Base-by-base conservation (phyloP, 1,140 invertebrate genomes). In the Subanguina moxae region DNA sequence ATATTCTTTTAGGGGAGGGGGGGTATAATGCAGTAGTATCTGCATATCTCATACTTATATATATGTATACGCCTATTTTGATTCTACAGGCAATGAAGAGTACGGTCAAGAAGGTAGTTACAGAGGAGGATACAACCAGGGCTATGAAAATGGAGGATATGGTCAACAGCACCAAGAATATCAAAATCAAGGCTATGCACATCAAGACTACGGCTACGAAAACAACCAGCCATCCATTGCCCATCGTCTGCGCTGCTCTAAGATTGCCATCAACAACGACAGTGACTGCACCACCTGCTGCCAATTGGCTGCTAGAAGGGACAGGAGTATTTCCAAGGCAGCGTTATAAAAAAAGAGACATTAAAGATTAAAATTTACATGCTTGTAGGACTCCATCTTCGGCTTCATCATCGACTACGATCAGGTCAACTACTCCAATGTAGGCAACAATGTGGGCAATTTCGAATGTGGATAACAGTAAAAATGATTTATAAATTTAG, bases 171-270 rank as follows among this genome's bases (percentile, higher is more conserved):
- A 57, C 38, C 28, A 17, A 17, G 1, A 58, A 15, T 17, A 0
- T 0, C 28, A 57, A 11, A 3, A 1, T 19, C 19, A 61, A 9
- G 58, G 58, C n/a, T 61, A 61, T 43, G 58, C 32, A 38, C 11
- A 38, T 38, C 32, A 38, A 38, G 32, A 11, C 11, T 38, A 38
- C 32, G 32, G 11, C 3, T 38, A 38, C 32, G 19, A 17, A 0
- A 8, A 63, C 19, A 1, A 64, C 1, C 21, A 48, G 9, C 61
- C 42, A 43, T 21, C 42, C 46, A 65, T 58, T 23, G 59, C 59
- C 42, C 64, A n/a, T 23, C 64, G 67, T 23, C 67, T 68, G 25
- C 67, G 67, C 42, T 68, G 67, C 57, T 68, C 67, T n/a, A 28
- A 56, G n/a, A 68, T 68, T 57, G 67, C 67, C 9, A 45, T 58